These are phyloP conservation scores for Elephantulus edwardii DNA, from an alignment of 2,113 vertebrate species.

Conservation along the genomic window DNA sequence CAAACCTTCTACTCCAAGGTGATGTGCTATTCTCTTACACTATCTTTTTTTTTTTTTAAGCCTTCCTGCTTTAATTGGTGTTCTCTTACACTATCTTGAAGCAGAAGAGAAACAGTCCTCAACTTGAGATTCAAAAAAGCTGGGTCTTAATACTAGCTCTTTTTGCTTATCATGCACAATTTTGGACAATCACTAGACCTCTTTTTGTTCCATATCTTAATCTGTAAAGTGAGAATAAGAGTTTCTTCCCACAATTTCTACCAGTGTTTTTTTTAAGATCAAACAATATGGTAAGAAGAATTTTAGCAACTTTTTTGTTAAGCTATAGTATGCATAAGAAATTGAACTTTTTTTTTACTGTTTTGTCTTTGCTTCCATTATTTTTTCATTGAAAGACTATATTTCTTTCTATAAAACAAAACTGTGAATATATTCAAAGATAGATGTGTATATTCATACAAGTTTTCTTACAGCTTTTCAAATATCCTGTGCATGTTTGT, in stretches of 20 bases:
- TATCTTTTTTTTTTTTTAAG: too few species aligned
- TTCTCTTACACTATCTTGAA: background rate
- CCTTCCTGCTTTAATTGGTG: too few species aligned
- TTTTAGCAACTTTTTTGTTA: too few species aligned
- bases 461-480: background rate
- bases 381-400: background rate
- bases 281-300: background rate
- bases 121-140: background rate
- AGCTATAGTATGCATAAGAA: background rate
- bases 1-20: background rate
- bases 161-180: background rate
- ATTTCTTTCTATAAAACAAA: slow-evolving; percentile 1
- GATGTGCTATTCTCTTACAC: background rate
- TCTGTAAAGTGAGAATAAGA: background rate
- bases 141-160: background rate
- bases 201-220: background rate
- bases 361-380: background rate
- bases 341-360: background rate
- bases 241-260: background rate
- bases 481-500: background rate
- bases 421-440: too few species aligned
- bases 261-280: background rate
- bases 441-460: too few species aligned
- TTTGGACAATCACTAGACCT: background rate
- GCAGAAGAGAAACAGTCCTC: background rate